phyloP scores from a whole-genome alignment of 2,113 vertebrate species.

The Coracopsis vasa region DNA sequence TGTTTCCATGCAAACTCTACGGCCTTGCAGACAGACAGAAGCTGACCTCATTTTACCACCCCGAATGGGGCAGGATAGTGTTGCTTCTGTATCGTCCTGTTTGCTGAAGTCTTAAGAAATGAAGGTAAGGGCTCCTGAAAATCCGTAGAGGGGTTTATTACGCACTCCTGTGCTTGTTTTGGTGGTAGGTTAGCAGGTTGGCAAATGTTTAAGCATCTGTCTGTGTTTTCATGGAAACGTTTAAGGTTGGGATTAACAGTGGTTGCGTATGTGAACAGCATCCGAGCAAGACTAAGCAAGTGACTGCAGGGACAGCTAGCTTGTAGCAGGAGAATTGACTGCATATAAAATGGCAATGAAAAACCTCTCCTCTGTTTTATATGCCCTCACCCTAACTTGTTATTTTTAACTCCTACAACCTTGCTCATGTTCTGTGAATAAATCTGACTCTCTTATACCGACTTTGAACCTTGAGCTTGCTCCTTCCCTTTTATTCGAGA shows the following conservation, averaged over 20 bases:
- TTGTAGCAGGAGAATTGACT: background rate
- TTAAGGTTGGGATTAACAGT: background rate
- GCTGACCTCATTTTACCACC: background rate
- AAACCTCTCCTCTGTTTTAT: background rate
- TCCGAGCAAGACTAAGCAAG: background rate
- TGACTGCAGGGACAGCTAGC: background rate
- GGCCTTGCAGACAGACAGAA: background rate
- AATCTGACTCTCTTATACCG: background rate
- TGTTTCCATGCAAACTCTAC: fast-evolving
- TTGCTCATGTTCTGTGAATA: background rate
- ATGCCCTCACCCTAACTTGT: background rate
- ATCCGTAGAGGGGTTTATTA: background rate
- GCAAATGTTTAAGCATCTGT: background rate
- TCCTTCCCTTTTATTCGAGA: background rate
- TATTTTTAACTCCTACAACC: background rate
- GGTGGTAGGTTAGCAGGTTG: background rate
- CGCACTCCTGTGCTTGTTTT: background rate
- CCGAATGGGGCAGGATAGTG: background rate
- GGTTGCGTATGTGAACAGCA: background rate
- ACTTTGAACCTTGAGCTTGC: background rate
- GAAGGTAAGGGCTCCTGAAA: background rate
- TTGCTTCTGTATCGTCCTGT: background rate
- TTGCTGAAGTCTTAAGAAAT: background rate
- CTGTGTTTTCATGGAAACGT: background rate
- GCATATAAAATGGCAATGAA: background rate